Base-by-base conservation (phyloP, 2,888 invertebrate genomes). In the Himalopsyche anomala region DNA sequence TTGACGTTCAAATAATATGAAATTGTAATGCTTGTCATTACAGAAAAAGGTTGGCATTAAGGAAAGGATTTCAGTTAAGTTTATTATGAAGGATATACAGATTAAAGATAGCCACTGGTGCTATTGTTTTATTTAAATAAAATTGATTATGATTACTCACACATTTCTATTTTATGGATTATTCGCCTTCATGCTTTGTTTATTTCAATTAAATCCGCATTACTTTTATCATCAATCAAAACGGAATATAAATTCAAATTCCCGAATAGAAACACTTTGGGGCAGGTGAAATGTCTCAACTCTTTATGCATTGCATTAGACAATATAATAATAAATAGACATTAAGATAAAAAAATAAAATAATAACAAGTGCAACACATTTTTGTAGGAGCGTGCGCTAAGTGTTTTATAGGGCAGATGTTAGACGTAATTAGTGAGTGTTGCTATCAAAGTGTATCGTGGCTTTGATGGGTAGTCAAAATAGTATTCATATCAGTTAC, bases 331-430 rank as follows among this genome's bases (percentile, higher is more conserved):
- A 84, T 87, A 87, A 85, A 86, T 84, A 83, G 84, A 86, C 82
- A 69, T 79, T 38, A 55, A 83, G 69, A 84, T 84, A 54, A 55
- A 81, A 62, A 84, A 56, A 5, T 42, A 42, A 8, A 4, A 51
- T 15, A 51, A 19, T 5, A 62, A 62, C 62, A 62, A 81, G 56
- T 42, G 81, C 19, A 55, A 28, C 54, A 36, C 38, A 54, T 79
- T 80, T 84, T 19, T 80, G 19, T 36, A 45, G 38, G 15, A 74
- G 85, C 81, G 40, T 19, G 82, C 55, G 79, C 85, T 85, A 83
- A 87, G 87, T 87, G 87, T 86, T 84, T 82, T 84, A 79, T 81
- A 80, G 79, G 86, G 87, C 87, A 87, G 87, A 87, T 87, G 87
- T 87, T 85, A n/a, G 69, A 38, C 51, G 83, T 86, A 87, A 87